Evolutionary conservation across 2,113 vertebrate genomes (phyloP).

Genomic region (Brachypteracias leptosomus): DNA sequence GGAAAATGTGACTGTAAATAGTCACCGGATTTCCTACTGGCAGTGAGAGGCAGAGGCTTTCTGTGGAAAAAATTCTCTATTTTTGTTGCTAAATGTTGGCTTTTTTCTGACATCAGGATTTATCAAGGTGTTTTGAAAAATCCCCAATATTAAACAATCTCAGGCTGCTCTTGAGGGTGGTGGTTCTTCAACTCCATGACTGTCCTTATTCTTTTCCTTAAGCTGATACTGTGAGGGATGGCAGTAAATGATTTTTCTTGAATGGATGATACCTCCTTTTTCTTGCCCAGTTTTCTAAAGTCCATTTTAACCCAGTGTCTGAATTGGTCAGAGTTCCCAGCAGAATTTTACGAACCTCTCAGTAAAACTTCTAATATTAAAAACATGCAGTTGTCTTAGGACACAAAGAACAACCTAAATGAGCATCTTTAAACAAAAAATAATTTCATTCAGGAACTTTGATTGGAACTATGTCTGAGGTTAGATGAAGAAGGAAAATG

Average conservation of each 20-base stretch:
- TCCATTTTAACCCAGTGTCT: background rate
- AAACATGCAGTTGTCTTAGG: background rate
- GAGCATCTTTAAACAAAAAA: background rate
- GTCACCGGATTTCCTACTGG: background rate
- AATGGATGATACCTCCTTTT: background rate
- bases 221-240: background rate
- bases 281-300: background rate
- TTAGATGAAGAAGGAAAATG: background rate
- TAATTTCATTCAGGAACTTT: background rate
- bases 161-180: fast-evolving
- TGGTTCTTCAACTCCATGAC: no score
- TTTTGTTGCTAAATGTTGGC: background rate
- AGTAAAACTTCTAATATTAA: background rate
- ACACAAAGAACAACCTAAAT: background rate
- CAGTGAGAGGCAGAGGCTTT: background rate
- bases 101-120: background rate
- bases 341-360: background rate
- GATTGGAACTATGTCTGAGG: background rate
- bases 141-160: background rate
- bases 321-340: background rate
- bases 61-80: background rate
- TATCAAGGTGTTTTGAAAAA: background rate
- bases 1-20: conserved; percentile 4
- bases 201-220: background rate
- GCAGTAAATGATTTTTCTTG: background rate